Evolutionary conservation across 1,140 invertebrate species (phyloP).

Genomic region (Atta texana): DNA sequence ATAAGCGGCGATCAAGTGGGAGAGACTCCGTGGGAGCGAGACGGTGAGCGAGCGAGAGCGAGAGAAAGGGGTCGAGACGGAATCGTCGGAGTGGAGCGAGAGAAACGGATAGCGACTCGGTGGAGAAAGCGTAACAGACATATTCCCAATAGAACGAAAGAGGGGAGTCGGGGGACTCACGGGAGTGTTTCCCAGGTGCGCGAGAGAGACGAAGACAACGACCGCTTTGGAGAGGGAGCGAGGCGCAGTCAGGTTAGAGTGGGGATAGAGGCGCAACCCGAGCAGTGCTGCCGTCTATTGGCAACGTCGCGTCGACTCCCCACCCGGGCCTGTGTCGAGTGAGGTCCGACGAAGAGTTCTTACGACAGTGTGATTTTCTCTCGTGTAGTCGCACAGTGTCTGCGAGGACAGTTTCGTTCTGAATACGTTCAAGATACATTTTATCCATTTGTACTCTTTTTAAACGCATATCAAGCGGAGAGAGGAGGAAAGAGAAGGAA

Average conservation of each 20-base stretch:
- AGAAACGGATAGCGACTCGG: conserved; percentile 20
- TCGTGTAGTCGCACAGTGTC: conserved; percentile 46
- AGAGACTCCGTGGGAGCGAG: background rate
- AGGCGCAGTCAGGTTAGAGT: conserved; percentile 38
- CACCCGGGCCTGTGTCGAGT: conserved; percentile 75
- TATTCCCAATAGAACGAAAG: conserved; percentile 6
- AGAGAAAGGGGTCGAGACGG: background rate
- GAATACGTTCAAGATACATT: background rate
- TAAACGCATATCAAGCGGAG: background rate
- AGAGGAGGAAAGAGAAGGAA: background rate
- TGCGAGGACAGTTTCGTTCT: background rate
- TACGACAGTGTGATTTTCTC: conserved; percentile 69
- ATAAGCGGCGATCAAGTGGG: conserved; percentile 27
- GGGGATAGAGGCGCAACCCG: conserved; percentile 67
- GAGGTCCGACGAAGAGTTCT: conserved; percentile 71
- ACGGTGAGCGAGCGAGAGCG: conserved; percentile 7
- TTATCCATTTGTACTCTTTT: background rate
- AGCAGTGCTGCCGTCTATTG: conserved; percentile 80
- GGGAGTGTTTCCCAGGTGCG: too few species aligned
- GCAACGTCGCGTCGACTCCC: conserved; percentile 76
- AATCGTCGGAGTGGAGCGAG: conserved; percentile 19
- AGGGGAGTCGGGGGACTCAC: background rate
- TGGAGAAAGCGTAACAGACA: conserved; percentile 35
- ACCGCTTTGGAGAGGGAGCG: background rate
- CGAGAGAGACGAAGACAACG: background rate